Conservation (phyloP, 1,140 invertebrate species). For the Harlomillsia oculata region DNA sequence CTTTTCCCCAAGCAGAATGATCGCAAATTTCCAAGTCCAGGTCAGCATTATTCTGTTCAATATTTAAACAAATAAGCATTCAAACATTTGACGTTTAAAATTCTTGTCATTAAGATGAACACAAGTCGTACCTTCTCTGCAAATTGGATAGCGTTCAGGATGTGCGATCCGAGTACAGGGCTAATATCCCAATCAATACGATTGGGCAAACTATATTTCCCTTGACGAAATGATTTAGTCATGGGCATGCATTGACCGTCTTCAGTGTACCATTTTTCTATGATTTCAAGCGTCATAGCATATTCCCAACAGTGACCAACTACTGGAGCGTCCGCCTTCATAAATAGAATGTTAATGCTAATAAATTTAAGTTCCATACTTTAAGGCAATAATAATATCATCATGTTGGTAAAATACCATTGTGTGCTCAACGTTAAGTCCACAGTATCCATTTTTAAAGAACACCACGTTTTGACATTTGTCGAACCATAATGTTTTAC, state of each 20-base stretch:
- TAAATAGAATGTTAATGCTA: too few relatives aligned
- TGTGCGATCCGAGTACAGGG: slow-evolving; percentile 34
- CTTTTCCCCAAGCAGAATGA: slow-evolving; percentile 45
- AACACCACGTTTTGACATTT: slow-evolving; percentile 44
- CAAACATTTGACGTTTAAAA: not conserved
- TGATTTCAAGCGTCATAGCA: slow-evolving; percentile 42
- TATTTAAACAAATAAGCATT: slow-evolving; percentile 4
- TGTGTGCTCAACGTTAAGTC: slow-evolving; percentile 51
- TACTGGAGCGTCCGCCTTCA: slow-evolving; percentile 47
- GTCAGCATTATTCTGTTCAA: slow-evolving; percentile 44
- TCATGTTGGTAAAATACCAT: too few relatives aligned
- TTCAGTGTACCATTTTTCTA: slow-evolving; percentile 40
- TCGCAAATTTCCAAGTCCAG: slow-evolving; percentile 44
- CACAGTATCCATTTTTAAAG: slow-evolving; percentile 44
- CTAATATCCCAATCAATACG: slow-evolving; percentile 40
- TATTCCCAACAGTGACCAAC: slow-evolving; percentile 50
- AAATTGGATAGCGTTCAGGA: slow-evolving; percentile 37
- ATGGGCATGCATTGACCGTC: slow-evolving; percentile 41
- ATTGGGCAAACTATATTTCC: slow-evolving; percentile 34
- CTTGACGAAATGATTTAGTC: slow-evolving; percentile 38
- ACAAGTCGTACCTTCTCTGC: slow-evolving; percentile 36
- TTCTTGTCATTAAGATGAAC: not conserved
- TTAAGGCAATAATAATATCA: slow-evolving; percentile 2
- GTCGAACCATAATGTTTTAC: slow-evolving; percentile 44
- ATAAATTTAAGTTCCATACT: not conserved